Evolutionary conservation across 2,888 invertebrate species (phyloP).

Genomic region (Teinopalpus imperialis): DNA sequence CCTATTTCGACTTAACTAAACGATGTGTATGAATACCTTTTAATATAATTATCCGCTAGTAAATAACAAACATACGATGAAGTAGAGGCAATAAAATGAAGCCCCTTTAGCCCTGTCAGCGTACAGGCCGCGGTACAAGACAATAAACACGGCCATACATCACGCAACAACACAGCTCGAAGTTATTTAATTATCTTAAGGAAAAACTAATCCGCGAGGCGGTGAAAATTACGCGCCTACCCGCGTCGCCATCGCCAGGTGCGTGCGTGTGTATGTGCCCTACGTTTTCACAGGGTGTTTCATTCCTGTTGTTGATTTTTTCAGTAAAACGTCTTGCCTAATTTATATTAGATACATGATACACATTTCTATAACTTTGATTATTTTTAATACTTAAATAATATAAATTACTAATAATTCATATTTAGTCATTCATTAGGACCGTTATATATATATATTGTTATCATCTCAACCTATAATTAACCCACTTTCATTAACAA

Average conservation of each 20-base stretch:
- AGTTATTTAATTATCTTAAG: slow-evolving; percentile 81
- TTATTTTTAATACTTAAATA: too few relatives aligned
- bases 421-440: too few relatives aligned
- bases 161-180: slow-evolving; percentile 74
- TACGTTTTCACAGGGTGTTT: slow-evolving; percentile 50
- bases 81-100: slow-evolving; percentile 46
- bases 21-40: slow-evolving; percentile 4
- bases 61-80: slow-evolving; percentile 36
- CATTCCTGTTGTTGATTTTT: too few relatives aligned
- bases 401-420: too few relatives aligned
- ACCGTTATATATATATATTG: too few relatives aligned
- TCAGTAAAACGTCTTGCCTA: too few relatives aligned
- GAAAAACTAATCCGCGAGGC: slow-evolving; percentile 78
- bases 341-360: too few relatives aligned
- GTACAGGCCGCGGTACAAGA: slow-evolving; percentile 43
- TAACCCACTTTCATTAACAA: too few relatives aligned
- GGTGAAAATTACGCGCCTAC: slow-evolving; percentile 64
- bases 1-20: not conserved
- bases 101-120: slow-evolving; percentile 43
- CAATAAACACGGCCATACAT: slow-evolving; percentile 77
- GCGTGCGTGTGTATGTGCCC: slow-evolving; percentile 50
- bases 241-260: slow-evolving; percentile 59
- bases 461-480: too few relatives aligned
- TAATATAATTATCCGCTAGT: slow-evolving; percentile 29
- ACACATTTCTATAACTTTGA: too few relatives aligned